Conservation (phyloP, 2,888 invertebrate species). For the Ochropleura leucogaster region DNA sequence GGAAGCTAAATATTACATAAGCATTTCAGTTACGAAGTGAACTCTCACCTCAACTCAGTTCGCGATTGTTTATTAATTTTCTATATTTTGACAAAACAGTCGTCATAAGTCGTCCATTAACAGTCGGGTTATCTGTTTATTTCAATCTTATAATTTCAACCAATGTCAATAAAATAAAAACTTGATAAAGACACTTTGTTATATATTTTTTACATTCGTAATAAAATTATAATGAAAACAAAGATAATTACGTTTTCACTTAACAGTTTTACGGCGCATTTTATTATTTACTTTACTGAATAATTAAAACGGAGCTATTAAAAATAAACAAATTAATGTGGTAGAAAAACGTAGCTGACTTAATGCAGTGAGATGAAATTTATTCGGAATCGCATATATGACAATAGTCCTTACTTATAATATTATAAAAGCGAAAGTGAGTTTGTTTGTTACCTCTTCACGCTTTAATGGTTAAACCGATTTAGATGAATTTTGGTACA, state of each 20-base stretch:
- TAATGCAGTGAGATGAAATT: background rate
- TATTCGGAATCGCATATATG: background rate
- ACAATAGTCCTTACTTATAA: too few species aligned
- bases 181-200: conserved; percentile 39
- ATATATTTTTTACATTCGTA: conserved; percentile 28
- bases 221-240: conserved; percentile 27
- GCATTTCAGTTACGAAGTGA: conserved; percentile 14
- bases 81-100: conserved; percentile 24
- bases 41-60: background rate
- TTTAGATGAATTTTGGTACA: too few species aligned
- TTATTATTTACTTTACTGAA: conserved; percentile 17
- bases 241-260: conserved; percentile 29
- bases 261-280: conserved; percentile 5
- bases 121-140: conserved; percentile 42
- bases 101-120: conserved; percentile 20
- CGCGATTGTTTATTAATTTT: conserved; percentile 45
- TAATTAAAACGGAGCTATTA: conserved; percentile 12
- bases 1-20: conserved; percentile 39
- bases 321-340: background rate
- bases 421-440: too few species aligned
- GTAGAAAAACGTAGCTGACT: background rate
- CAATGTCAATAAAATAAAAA: conserved; percentile 27
- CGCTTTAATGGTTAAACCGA: too few species aligned
- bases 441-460: too few species aligned
- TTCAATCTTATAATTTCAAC: conserved; percentile 17